Base-by-base conservation (phyloP, 2,113 vertebrate genomes). In the Sula dactylatra region DNA sequence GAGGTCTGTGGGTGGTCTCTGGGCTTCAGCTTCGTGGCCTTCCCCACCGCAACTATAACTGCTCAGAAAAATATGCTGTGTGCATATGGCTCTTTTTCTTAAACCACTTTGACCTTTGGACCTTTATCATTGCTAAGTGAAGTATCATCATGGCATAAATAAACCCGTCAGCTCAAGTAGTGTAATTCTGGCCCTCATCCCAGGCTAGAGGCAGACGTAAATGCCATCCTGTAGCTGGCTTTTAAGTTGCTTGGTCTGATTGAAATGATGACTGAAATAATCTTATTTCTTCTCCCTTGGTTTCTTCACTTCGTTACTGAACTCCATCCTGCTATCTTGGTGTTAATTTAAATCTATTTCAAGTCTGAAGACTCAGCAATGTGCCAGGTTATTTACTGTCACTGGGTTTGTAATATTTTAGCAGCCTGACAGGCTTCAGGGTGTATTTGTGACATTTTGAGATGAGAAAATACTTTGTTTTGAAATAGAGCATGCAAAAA, bases 141-240 rank as follows among this genome's bases (percentile, higher is more conserved):
- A 94, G 82, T 93, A 73, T 88, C 88, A 85, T 69, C 25, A 13
- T 70, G 86, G 82, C 92, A 87, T 86, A 86, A 96, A 94, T 93
- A 86, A 62, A 32, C 47, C 24, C 2, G 16, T 82, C 78, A 74
- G 62, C 76, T 90, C 92, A 72, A 94, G 81, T 42, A 74, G 91
- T 50, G 50, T 82, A 44, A 10, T 91, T 91, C 92, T 97, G 95
- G 84, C 96, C 31, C 44, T 82, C 19, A 11, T 96, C 95, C 93
- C 85, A 70, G 67, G 56, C 70, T 44, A 70, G 59, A 80, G 82
- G 66, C 92, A 94, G 83, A 80, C 0, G 0, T 83, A 76, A 95
- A 96, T 92, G 66, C 62, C 80, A 71, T 70, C 49, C 70, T 90
- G 36, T 82, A 82, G 73, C 77, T 92, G 81, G 17, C 69, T 94